These are phyloP conservation scores for Astreopora myriophthalma DNA, from an alignment of 64 coral and sea anemone genomes.

Conservation along the genomic window DNA sequence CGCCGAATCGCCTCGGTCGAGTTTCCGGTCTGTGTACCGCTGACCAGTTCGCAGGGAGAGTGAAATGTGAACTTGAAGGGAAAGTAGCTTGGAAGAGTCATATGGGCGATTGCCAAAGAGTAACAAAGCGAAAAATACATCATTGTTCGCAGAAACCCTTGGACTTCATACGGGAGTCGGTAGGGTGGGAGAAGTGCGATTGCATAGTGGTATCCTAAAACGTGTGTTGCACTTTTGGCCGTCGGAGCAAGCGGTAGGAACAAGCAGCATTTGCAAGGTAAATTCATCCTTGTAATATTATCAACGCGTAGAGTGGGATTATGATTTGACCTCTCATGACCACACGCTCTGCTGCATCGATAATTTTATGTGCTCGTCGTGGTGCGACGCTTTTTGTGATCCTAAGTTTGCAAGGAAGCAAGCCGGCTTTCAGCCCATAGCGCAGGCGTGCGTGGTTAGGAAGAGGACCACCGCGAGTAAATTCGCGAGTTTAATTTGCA, in stretches of 20 bases:
- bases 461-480: not conserved
- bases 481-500: slow-evolving; percentile 18
- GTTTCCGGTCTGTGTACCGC: slow-evolving; percentile 35
- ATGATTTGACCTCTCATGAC: slow-evolving; percentile 36
- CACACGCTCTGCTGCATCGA: not conserved
- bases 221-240: not conserved
- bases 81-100: not conserved
- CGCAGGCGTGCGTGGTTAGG: not conserved
- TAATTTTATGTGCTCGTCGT: not conserved
- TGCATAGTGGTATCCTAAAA: not conserved
- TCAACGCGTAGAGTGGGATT: not conserved
- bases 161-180: not conserved
- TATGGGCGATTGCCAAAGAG: not conserved
- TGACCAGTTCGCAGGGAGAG: slow-evolving; percentile 8
- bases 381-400: not conserved
- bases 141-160: not conserved
- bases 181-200: not conserved
- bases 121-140: not conserved
- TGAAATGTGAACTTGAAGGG: slow-evolving; percentile 42
- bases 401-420: not conserved
- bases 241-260: not conserved
- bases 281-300: not conserved
- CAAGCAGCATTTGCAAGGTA: not conserved
- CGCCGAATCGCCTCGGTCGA: not conserved
- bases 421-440: not conserved